Percentiles rank a stretch among this genome's conserved stretches.
Evolutionary conservation across 1,140 invertebrate species (phyloP).

Genomic region (Adoxophyes honmai): DNA sequence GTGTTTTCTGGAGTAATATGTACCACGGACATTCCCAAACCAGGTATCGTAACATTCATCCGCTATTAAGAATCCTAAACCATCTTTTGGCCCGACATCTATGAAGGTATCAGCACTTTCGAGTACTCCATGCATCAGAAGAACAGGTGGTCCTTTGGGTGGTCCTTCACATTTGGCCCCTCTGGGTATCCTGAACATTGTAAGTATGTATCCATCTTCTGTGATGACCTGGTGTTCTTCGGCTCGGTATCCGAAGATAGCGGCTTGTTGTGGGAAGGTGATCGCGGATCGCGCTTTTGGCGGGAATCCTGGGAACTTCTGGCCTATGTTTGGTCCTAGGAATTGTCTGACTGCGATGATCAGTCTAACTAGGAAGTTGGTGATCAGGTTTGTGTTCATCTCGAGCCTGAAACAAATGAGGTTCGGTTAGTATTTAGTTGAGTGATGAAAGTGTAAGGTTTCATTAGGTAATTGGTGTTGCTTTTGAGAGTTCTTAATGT

Average conservation of each 20-base stretch:
- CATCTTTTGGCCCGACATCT: slow-evolving; percentile 78
- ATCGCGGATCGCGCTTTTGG: not conserved
- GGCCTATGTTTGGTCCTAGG: not conserved
- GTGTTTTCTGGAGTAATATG: slow-evolving; percentile 78
- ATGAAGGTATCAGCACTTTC: slow-evolving; percentile 81
- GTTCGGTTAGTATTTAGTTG: too few species aligned
- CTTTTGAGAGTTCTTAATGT: too few species aligned
- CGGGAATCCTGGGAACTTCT: not conserved
- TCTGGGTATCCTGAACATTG: slow-evolving; percentile 29
- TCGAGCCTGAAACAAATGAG: not conserved
- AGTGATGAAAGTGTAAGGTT: too few species aligned
- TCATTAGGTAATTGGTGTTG: too few species aligned
- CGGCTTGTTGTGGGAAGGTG: not conserved
- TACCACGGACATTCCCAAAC: slow-evolving; percentile 82
- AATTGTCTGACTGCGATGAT: too few species aligned
- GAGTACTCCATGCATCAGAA: slow-evolving; percentile 83
- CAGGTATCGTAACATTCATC: slow-evolving; percentile 83
- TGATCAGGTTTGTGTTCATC: not conserved
- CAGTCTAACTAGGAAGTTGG: not conserved
- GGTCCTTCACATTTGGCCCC: not conserved
- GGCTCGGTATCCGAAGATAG: slow-evolving; percentile 22
- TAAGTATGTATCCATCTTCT: slow-evolving; percentile 32
- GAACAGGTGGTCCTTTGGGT: slow-evolving; percentile 53
- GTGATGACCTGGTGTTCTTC: slow-evolving; percentile 29
- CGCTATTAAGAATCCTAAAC: slow-evolving; percentile 78